Conservation (phyloP, 2,888 invertebrate genomes). For the Biston betularia region DNA sequence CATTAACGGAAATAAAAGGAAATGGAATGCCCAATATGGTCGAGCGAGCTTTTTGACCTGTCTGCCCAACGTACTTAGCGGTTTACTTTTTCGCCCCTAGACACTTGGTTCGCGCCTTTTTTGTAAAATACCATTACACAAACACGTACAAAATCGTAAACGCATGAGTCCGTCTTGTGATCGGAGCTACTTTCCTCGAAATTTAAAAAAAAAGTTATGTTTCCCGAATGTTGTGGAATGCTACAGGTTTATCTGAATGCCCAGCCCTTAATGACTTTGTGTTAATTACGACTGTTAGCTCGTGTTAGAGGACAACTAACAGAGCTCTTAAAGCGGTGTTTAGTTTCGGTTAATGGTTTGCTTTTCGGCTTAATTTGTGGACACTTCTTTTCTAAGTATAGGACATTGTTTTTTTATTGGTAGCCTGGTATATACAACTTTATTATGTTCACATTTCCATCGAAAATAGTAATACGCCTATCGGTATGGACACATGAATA, state of each 20-base stretch:
- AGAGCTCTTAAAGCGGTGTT: constrained; percentile 30
- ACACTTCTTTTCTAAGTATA: constrained; percentile 7
- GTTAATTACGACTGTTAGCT: constrained; percentile 18
- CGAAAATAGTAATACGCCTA: neutral
- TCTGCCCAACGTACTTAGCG: no score
- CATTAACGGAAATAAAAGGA: no score
- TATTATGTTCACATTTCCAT: neutral
- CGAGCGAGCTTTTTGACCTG: no score
- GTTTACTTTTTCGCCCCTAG: no score
- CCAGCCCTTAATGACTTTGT: constrained; percentile 15
- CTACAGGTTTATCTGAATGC: constrained; percentile 13
- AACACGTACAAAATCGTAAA: no score
- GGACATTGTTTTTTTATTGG: constrained; percentile 1
- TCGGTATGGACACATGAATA: no score
- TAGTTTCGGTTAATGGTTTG: constrained; percentile 35
- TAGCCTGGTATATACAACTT: neutral
- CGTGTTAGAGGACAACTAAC: constrained; percentile 24
- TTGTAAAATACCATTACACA: no score
- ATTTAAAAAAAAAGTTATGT: no score
- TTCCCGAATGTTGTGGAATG: neutral
- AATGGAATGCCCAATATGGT: no score
- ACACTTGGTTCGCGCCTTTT: no score
- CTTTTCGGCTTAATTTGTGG: constrained; percentile 12
- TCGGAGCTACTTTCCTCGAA: no score
- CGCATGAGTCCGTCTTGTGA: no score